phyloP scores from a whole-genome alignment of 2,888 invertebrate genomes.

The Falcaria lacertinaria region DNA sequence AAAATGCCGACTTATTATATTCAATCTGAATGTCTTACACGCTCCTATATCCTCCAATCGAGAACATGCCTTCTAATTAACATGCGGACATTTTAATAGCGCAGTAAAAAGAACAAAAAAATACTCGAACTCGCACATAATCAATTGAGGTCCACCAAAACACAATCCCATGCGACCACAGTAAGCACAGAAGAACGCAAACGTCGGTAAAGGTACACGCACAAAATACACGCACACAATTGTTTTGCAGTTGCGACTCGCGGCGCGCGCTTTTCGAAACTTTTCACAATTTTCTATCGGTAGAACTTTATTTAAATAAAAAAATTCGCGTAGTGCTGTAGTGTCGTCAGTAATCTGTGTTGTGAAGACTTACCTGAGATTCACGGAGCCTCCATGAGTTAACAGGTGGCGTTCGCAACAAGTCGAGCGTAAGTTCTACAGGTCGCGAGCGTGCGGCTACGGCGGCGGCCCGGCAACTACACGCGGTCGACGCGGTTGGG shows the following conservation, averaged over 20 bases:
- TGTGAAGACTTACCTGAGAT: slow-evolving; percentile 52
- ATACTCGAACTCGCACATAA: no score
- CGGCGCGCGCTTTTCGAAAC: background rate
- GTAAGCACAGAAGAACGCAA: background rate
- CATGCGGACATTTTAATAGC: no score
- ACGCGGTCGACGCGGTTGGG: slow-evolving; percentile 40
- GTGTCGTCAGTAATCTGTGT: slow-evolving; percentile 7
- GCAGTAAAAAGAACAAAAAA: no score
- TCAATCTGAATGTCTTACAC: no score
- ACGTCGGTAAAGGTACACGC: no score
- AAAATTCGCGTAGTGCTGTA: slow-evolving; percentile 11
- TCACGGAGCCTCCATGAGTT: slow-evolving; percentile 66
- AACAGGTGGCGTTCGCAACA: slow-evolving; percentile 74
- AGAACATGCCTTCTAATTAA: no score
- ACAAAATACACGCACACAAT: background rate
- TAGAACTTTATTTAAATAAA: background rate
- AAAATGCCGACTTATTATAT: no score
- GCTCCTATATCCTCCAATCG: no score
- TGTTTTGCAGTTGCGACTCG: background rate
- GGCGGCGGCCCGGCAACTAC: slow-evolving; percentile 52
- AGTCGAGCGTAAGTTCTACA: slow-evolving; percentile 51
- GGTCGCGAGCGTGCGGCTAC: slow-evolving; percentile 57
- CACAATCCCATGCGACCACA: no score
- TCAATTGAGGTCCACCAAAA: no score
- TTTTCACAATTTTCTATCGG: background rate